Evolutionary conservation across 2,113 vertebrate species (phyloP).

Genomic region (Synchiropus splendidus): DNA sequence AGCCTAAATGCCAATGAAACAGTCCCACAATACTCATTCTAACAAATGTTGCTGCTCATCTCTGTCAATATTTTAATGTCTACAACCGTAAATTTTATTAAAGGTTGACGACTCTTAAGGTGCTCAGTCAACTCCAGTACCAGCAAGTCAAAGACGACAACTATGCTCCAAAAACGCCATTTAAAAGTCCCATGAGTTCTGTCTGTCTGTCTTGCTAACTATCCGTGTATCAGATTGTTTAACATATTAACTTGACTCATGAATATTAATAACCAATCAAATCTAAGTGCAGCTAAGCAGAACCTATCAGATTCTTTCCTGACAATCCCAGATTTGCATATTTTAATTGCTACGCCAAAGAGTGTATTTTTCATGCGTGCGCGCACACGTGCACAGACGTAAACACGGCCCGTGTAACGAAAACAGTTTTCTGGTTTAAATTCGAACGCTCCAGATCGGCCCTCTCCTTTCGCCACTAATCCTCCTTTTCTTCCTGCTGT

Average conservation of each 20-base stretch:
- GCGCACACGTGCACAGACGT: conserved; percentile 3
- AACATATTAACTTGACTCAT: conserved; percentile 17
- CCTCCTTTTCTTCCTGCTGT: conserved; percentile 8
- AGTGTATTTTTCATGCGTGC: conserved; percentile 16
- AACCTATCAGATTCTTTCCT: conserved; percentile 42
- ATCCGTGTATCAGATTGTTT: conserved; percentile 1
- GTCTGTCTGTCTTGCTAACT: conserved; percentile 9
- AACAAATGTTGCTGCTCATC: too few species aligned
- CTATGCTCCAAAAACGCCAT: too few species aligned
- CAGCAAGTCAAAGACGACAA: too few species aligned
- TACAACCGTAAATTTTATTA: background rate
- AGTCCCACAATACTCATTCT: too few species aligned
- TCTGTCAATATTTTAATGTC: too few species aligned
- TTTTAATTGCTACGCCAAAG: conserved; percentile 46
- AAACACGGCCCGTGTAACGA: conserved; percentile 5
- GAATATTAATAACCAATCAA: conserved; percentile 48
- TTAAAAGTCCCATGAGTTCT: too few species aligned
- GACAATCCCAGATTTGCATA: conserved; percentile 39
- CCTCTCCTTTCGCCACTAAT: conserved; percentile 19
- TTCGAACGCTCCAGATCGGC: conserved; percentile 17
- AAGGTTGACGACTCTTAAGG: too few species aligned
- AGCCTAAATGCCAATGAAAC: too few species aligned
- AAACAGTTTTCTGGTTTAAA: conserved; percentile 11
- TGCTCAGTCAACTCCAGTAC: too few species aligned
- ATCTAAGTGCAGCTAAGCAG: conserved; percentile 39